These are phyloP conservation scores for Epizoanthus illoricatus DNA, from an alignment of 92 coral and sea anemone genomes.

Conservation along the genomic window DNA sequence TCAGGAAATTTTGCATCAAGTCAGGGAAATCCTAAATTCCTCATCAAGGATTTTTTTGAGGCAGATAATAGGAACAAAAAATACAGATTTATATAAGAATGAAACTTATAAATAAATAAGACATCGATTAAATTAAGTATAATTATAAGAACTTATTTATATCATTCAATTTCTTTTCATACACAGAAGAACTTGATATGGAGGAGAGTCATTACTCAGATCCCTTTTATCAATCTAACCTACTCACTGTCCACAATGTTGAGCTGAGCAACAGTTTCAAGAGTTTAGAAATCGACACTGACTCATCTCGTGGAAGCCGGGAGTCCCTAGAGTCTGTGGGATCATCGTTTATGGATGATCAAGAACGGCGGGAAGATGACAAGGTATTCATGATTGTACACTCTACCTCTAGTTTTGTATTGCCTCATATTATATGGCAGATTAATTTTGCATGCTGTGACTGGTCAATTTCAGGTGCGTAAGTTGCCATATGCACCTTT, in stretches of 20 bases:
- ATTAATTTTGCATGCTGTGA: too few species aligned
- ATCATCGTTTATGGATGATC: conserved; percentile 67
- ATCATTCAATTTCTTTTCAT: neutral
- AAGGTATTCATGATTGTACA: conserved; percentile 8
- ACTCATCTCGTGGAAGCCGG: conserved; percentile 84
- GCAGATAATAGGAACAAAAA: too few species aligned
- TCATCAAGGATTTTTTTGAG: too few species aligned
- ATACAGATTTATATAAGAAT: too few species aligned
- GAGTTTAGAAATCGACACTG: conserved; percentile 87
- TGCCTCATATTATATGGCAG: too few species aligned
- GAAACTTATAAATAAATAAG: too few species aligned
- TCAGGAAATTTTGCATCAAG: too few species aligned
- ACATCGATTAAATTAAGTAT: neutral
- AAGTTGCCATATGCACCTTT: neutral
- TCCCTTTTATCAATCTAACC: conserved; percentile 52
- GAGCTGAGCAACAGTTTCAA: conserved; percentile 87
- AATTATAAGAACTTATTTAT: neutral
- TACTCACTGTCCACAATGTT: conserved; percentile 69
- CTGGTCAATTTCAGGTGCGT: too few species aligned
- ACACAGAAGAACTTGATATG: conserved; percentile 82
- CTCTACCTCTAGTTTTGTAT: neutral
- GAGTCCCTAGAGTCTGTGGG: conserved; percentile 86
- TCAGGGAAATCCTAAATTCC: too few species aligned
- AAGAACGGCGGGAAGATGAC: conserved; percentile 24
- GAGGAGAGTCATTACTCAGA: conserved; percentile 39